Conservation (phyloP, 2,113 vertebrate genomes). For the Lagopus muta region DNA sequence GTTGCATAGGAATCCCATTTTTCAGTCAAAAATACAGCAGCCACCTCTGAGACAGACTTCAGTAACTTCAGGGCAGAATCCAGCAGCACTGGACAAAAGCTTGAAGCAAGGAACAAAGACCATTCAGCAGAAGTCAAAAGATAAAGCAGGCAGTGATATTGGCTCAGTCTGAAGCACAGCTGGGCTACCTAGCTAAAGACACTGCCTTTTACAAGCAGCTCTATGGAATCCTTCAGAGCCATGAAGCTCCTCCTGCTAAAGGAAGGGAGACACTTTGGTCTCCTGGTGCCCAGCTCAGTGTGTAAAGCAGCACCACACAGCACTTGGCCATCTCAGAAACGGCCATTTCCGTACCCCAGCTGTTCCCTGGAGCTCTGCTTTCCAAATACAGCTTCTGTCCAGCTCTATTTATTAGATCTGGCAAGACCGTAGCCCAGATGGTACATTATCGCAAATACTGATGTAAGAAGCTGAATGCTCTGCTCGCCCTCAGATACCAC, state of each 20-base stretch:
- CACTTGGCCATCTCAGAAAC: background rate
- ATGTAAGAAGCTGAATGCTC: background rate
- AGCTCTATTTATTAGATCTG: background rate
- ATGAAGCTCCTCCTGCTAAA: background rate
- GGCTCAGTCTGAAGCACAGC: background rate
- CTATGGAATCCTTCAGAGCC: background rate
- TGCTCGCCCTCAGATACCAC: background rate
- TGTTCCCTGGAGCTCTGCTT: slow-evolving; percentile 15
- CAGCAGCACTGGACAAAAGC: background rate
- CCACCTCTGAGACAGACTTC: background rate
- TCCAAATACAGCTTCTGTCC: background rate
- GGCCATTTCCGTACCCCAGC: background rate
- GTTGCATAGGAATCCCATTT: background rate
- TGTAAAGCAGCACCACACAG: background rate
- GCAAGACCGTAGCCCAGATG: background rate
- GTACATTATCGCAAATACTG: background rate
- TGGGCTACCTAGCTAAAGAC: background rate
- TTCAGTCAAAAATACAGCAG: background rate
- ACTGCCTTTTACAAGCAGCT: background rate
- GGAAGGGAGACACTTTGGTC: fast-evolving
- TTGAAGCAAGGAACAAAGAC: background rate
- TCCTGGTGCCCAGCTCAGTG: background rate
- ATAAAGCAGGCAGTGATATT: background rate
- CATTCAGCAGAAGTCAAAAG: background rate
- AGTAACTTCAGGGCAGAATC: background rate